A percentile compares a stretch with the other conserved stretches of the same genome.
phyloP scores from a whole-genome alignment of 2,888 invertebrate genomes.

The Ochropacha duplaris region DNA sequence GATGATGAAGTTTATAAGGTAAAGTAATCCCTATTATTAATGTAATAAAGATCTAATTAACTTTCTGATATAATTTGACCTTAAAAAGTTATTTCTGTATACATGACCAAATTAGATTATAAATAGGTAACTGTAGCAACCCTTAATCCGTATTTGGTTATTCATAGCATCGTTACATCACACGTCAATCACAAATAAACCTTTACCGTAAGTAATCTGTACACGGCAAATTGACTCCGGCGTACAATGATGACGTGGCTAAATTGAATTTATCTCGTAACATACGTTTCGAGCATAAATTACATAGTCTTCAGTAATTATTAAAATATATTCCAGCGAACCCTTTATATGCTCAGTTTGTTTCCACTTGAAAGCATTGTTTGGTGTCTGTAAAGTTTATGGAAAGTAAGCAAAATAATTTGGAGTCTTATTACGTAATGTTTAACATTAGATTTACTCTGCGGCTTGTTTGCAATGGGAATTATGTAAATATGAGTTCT shows the following conservation, averaged over 20 bases:
- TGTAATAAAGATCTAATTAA: no score
- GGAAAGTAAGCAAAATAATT: background rate
- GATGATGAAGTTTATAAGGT: no score
- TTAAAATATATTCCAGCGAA: constrained; percentile 1
- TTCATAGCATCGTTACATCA: constrained; percentile 17
- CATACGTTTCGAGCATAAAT: constrained; percentile 16
- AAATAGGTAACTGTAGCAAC: background rate
- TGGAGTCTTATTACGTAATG: background rate
- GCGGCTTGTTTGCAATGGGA: background rate
- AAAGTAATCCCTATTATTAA: no score
- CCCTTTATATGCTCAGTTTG: constrained; percentile 1
- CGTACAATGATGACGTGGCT: constrained; percentile 11
- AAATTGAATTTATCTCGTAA: constrained; percentile 22
- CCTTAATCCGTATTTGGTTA: background rate
- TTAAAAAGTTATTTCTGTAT: no score
- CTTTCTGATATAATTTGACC: no score
- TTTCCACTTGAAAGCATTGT: background rate
- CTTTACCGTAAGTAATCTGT: constrained; percentile 6
- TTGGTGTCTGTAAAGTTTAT: background rate
- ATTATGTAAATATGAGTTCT: background rate
- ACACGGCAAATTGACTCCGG: constrained; percentile 19
- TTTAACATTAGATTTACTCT: background rate
- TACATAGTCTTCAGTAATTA: constrained; percentile 1
- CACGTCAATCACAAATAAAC: constrained; percentile 15
- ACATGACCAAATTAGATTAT: no score